phyloP scores from a whole-genome alignment of 1,140 invertebrate genomes.

The Drosophila seguyi region DNA sequence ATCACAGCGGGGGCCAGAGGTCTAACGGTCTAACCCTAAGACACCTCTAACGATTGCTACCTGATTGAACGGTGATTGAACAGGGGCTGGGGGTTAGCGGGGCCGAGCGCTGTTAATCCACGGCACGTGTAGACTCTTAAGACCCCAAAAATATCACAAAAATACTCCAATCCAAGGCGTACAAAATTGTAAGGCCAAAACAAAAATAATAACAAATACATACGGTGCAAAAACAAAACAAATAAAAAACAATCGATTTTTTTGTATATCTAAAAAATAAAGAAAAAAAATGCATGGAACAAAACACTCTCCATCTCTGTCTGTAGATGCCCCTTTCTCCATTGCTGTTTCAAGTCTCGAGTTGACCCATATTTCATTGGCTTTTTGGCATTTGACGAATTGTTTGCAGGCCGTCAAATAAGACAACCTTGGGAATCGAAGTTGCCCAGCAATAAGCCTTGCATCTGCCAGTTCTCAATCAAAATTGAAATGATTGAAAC shows the following conservation, averaged over 20 bases:
- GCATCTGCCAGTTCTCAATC: conserved; percentile 23
- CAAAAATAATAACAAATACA: conserved; percentile 21
- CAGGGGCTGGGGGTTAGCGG: conserved; percentile 19
- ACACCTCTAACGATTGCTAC: conserved; percentile 24
- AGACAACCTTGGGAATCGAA: conserved; percentile 32
- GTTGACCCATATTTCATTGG: conserved; percentile 40
- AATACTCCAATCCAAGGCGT: conserved; percentile 33
- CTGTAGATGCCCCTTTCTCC: conserved; percentile 28
- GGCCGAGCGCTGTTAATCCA: conserved; percentile 58
- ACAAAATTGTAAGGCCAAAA: conserved; percentile 24
- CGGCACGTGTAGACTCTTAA: conserved; percentile 78
- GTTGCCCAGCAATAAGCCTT: conserved; percentile 6
- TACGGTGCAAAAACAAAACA: not conserved
- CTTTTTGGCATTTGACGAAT: conserved; percentile 43
- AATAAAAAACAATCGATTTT: conserved; percentile 17
- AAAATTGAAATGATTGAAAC: conserved; percentile 2
- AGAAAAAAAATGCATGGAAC: conserved; percentile 8
- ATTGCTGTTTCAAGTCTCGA: conserved; percentile 27
- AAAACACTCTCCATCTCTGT: conserved; percentile 32
- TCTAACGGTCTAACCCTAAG: conserved; percentile 61
- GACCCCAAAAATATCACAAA: conserved; percentile 37
- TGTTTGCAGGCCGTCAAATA: conserved; percentile 19
- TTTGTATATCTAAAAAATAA: conserved; percentile 13
- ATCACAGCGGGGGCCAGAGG: conserved; percentile 19
- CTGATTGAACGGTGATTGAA: conserved; percentile 28